Conservation (phyloP, 2,797 vertebrate species). For the Pachyuromys duprasi region DNA sequence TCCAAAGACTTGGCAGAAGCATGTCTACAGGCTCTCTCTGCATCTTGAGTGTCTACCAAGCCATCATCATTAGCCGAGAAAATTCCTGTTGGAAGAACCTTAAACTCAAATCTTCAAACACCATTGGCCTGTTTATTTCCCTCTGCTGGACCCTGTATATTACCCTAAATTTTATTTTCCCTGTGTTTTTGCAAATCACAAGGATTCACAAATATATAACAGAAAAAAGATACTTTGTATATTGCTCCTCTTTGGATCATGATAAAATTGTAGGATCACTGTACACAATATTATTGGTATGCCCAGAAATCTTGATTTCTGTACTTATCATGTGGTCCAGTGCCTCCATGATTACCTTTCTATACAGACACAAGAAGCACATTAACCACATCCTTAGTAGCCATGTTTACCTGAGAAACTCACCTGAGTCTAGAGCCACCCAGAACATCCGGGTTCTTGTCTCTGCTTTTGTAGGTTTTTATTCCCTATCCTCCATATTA, state of each 20-base stretch:
- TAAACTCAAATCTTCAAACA: neutral
- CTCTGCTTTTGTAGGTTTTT: neutral
- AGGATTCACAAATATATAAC: neutral
- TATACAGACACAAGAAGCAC: neutral
- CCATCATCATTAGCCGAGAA: neutral
- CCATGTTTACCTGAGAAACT: neutral
- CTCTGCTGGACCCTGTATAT: neutral
- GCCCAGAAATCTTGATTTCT: neutral
- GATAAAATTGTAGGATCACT: neutral
- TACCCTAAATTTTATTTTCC: neutral
- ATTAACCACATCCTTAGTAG: neutral
- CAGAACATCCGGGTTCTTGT: neutral
- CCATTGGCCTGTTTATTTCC: neutral
- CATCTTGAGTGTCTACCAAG: conserved; percentile 11
- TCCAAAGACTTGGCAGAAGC: neutral
- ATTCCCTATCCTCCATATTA: neutral
- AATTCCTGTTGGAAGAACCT: neutral
- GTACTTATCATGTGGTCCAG: neutral
- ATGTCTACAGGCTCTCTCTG: neutral
- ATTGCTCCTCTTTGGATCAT: neutral
- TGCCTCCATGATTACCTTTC: neutral
- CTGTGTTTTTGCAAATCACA: neutral
- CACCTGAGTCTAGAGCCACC: neutral
- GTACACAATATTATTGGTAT: neutral
- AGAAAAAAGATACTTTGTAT: neutral